phyloP scores from a whole-genome alignment of 2,797 vertebrate genomes.

The Acanthornis magna region DNA sequence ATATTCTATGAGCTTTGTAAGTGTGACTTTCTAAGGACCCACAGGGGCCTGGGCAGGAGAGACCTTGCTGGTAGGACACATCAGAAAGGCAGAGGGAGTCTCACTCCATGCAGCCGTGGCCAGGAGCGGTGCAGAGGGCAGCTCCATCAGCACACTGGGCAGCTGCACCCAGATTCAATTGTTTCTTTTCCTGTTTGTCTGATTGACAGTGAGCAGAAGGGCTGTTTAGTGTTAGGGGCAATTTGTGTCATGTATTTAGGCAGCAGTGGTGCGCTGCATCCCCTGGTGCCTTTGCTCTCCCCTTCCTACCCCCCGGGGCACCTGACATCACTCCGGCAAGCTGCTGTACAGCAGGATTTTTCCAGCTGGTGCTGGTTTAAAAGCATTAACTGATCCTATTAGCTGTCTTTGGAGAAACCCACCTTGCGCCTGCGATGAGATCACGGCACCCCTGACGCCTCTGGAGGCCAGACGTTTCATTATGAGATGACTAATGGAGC shows the following conservation, averaged over 20 bases:
- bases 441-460: not conserved
- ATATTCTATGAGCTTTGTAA: not conserved
- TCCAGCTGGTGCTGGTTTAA: not conserved
- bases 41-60: not conserved
- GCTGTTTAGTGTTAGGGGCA: not conserved
- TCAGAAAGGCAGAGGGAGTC: rapidly evolving
- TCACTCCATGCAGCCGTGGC: rapidly evolving
- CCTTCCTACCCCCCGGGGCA: not conserved
- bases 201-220: not conserved
- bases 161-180: not conserved
- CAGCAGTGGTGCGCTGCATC: not conserved
- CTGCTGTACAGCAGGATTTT: not conserved
- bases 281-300: not conserved
- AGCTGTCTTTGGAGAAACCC: not conserved
- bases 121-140: rapidly evolving
- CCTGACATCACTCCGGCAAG: not conserved
- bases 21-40: not conserved
- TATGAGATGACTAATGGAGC: not conserved
- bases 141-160: not conserved
- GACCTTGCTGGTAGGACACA: rapidly evolving
- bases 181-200: not conserved
- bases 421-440: not conserved
- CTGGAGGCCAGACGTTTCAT: not conserved
- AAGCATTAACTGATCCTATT: not conserved
- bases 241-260: not conserved